phyloP scores from a whole-genome alignment of 2,797 vertebrate genomes.

The Craterocephalus amniculus region DNA sequence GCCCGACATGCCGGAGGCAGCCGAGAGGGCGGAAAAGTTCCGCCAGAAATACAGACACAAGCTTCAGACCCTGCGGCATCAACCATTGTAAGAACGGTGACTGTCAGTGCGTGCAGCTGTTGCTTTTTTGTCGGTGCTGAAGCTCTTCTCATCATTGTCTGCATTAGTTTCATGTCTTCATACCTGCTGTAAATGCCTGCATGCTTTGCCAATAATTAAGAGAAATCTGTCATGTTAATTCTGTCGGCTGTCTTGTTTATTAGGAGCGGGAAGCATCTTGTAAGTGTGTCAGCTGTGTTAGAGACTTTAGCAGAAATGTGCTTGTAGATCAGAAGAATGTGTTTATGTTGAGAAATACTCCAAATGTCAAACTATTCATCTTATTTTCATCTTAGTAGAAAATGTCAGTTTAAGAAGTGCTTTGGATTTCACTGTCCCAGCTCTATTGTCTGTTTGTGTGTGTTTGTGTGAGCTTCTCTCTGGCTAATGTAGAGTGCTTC shows the following conservation, averaged over 20 bases:
- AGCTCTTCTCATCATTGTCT: slow-evolving; percentile 35
- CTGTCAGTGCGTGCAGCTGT: neutral
- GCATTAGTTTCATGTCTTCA: slow-evolving; percentile 54
- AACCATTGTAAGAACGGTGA: slow-evolving; percentile 91
- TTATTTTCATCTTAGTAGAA: neutral
- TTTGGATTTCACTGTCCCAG: neutral
- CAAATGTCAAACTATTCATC: slow-evolving; percentile 5
- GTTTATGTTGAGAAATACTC: too few relatives aligned
- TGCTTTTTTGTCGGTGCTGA: slow-evolving; percentile 38
- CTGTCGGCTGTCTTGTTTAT: slow-evolving; percentile 17
- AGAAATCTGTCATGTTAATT: slow-evolving; percentile 11
- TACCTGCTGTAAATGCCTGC: slow-evolving; percentile 21
- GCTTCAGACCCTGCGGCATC: slow-evolving; percentile 92
- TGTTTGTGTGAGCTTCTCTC: slow-evolving; percentile 34
- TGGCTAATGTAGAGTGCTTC: slow-evolving; percentile 76
- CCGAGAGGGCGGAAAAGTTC: slow-evolving; percentile 92
- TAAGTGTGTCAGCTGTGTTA: neutral
- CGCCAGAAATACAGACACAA: slow-evolving; percentile 96
- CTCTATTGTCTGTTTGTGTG: slow-evolving; percentile 22
- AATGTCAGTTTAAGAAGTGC: neutral
- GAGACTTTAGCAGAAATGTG: neutral
- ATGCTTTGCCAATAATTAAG: slow-evolving; percentile 7
- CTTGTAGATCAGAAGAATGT: neutral
- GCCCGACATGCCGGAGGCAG: slow-evolving; percentile 86
- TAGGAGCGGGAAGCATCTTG: neutral